Percentiles rank a stretch among this genome's conserved stretches.
These are phyloP conservation scores for Pocillopora meandrina DNA, from an alignment of 92 coral and sea anemone genomes.

Conservation along the genomic window DNA sequence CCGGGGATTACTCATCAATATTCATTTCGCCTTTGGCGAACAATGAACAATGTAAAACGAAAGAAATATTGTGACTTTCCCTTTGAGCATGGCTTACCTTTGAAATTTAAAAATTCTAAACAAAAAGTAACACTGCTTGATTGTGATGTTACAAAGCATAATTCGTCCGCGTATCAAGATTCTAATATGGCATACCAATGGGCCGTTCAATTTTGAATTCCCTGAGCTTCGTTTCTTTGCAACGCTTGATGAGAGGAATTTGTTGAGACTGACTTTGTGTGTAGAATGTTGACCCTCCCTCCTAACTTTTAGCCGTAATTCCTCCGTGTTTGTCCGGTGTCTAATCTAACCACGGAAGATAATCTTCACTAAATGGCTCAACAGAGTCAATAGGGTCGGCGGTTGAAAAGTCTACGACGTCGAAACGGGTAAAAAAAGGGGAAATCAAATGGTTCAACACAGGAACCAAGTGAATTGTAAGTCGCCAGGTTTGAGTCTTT, in stretches of 20 bases:
- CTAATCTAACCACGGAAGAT: constrained; percentile 11
- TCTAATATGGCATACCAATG: not conserved
- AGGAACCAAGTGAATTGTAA: not conserved
- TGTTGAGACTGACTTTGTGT: not conserved
- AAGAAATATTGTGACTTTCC: too few species aligned
- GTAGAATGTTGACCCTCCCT: not conserved
- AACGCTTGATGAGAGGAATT: not conserved
- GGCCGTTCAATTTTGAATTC: not conserved
- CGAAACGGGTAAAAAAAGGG: constrained; percentile 8
- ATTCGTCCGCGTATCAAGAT: too few species aligned
- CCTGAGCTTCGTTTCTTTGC: not conserved
- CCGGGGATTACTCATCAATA: too few species aligned
- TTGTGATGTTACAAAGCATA: too few species aligned
- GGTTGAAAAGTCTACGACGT: not conserved
- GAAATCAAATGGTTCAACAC: not conserved
- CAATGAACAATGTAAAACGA: too few species aligned
- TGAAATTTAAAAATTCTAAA: too few species aligned
- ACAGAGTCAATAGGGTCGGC: not conserved
- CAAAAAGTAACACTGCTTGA: too few species aligned
- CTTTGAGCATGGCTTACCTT: too few species aligned
- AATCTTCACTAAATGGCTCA: constrained; percentile 13
- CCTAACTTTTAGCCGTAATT: not conserved
- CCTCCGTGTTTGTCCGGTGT: not conserved
- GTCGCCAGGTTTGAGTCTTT: not conserved
- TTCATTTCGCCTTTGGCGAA: too few species aligned